Percentiles rank a stretch among this genome's conserved stretches.
Conservation (phyloP, 2,888 invertebrate genomes). For the Drosophila neoperkinsi region DNA sequence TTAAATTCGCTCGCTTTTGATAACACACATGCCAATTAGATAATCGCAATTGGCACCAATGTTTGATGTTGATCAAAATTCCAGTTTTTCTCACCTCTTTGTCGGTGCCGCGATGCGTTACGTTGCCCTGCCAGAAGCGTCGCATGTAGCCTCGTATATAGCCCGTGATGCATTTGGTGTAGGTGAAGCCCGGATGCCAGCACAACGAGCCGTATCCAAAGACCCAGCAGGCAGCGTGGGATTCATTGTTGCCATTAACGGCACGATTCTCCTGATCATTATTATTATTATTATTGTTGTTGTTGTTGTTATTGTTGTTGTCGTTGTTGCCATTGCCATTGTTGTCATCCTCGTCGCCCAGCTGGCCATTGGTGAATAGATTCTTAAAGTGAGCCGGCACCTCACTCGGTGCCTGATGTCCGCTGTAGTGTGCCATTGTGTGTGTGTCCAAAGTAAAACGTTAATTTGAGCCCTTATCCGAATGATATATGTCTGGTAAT, state of each 20-base stretch:
- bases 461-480: slow-evolving; percentile 37
- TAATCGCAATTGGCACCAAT: slow-evolving; percentile 10
- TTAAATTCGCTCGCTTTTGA: slow-evolving; percentile 16
- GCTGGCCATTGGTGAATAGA: slow-evolving; percentile 76
- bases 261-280: slow-evolving; percentile 56
- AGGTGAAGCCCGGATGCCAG: slow-evolving; percentile 97
- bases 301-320: slow-evolving; percentile 15
- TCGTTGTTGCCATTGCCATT: slow-evolving; percentile 20
- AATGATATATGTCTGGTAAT: slow-evolving; percentile 22
- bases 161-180: slow-evolving; percentile 92
- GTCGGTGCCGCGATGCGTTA: slow-evolving; percentile 91
- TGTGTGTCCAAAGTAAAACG: slow-evolving; percentile 8
- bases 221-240: slow-evolving; percentile 88
- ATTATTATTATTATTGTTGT: slow-evolving; percentile 25
- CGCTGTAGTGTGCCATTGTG: slow-evolving; percentile 70
- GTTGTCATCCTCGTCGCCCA: slow-evolving; percentile 61
- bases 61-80: not conserved
- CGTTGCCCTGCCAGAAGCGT: slow-evolving; percentile 97
- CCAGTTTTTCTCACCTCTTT: slow-evolving; percentile 87
- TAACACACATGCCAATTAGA: slow-evolving; percentile 23
- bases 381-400: slow-evolving; percentile 80
- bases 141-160: slow-evolving; percentile 90
- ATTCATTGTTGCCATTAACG: slow-evolving; percentile 49
- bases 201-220: slow-evolving; percentile 98
- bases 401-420: slow-evolving; percentile 53